Evolutionary conservation across 2,888 invertebrate species (phyloP), one percentile per base, ranked within the genome.

Genomic region (Ormyrus labotus): DNA sequence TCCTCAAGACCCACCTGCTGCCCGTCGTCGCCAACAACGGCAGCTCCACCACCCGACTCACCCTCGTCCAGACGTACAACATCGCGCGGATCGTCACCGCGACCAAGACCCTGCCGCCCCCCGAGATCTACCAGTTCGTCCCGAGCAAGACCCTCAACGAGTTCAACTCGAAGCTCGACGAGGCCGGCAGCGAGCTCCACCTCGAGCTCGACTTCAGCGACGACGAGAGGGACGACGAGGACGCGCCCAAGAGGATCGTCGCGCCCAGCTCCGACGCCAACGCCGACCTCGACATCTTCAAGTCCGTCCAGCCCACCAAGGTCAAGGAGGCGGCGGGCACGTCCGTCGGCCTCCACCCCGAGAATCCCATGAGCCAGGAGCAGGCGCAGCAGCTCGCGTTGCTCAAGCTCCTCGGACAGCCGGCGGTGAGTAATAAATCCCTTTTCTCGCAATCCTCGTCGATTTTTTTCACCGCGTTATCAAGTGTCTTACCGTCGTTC

Each of bases 41-140:
- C 78, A 94, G 94, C 81, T 94, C 96, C 84, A 96, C 96, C 0
- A 94, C 93, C 71, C 95, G 94, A 81, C 92, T 96, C 85, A 97
- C 98, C 0, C 92, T 98, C 69, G 95, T 97, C 3, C 98, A 98
- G 92, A 97, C 97, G 0, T 98, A 97, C 91, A 94, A 96, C 87
- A 93, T 97, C 45, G 96, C 97, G 0, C 93, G 97, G 88, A 92
- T 97, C 77, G 97, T 98, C 10, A 97, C 97, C 0, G 97, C 97
- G 0, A 97, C 96, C 2, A 97, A 97, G 89, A 98, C 97, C 0
- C 90, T 97, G 65, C 97, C 97, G 6, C 97, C 97, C 0, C 94
- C 96, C 93, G 96, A 96, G 88, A 95, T 94, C 83, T 96, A 95
- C 91, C 96, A 96, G 88, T 97, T 96, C 87, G 95, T 95, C 74